phyloP scores from a whole-genome alignment of 2,888 invertebrate genomes.

The Kryphioiulus occultus region DNA sequence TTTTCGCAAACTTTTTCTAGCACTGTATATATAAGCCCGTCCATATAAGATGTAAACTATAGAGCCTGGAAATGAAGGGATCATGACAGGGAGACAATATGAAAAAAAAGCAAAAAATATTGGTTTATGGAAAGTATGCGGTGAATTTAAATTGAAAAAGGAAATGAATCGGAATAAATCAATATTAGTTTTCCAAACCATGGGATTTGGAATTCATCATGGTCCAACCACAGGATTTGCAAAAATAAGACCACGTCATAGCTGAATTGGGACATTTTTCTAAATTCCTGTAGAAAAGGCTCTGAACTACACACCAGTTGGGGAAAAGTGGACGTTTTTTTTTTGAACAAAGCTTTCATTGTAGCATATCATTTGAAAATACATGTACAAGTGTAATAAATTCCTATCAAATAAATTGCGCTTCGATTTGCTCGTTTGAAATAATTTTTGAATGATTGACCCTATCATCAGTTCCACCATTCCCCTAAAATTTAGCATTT shows the following conservation, averaged over 20 bases:
- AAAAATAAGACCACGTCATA: too few species aligned
- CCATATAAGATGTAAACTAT: neutral
- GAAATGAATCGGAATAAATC: conserved; percentile 26
- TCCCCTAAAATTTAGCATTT: too few species aligned
- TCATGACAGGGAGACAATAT: neutral
- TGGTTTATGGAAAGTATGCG: conserved; percentile 22
- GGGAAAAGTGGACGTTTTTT: too few species aligned
- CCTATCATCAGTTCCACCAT: too few species aligned
- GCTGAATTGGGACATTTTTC: neutral
- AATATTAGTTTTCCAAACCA: neutral
- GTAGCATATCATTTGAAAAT: too few species aligned
- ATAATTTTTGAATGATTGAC: too few species aligned
- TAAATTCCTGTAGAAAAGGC: neutral
- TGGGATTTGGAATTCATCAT: neutral
- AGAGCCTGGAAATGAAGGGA: neutral
- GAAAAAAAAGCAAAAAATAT: neutral
- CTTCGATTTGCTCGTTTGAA: too few species aligned
- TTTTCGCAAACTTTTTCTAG: neutral
- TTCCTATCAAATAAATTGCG: too few species aligned
- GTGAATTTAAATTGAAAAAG: conserved; percentile 31
- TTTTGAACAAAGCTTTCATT: too few species aligned
- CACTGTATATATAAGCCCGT: neutral
- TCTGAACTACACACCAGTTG: neutral
- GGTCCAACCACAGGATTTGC: neutral
- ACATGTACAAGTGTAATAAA: too few species aligned